Percentiles rank a stretch among this genome's conserved stretches.
These are phyloP conservation scores for Echeneis naucrates DNA, from an alignment of 2,797 vertebrate species.

Conservation along the genomic window DNA sequence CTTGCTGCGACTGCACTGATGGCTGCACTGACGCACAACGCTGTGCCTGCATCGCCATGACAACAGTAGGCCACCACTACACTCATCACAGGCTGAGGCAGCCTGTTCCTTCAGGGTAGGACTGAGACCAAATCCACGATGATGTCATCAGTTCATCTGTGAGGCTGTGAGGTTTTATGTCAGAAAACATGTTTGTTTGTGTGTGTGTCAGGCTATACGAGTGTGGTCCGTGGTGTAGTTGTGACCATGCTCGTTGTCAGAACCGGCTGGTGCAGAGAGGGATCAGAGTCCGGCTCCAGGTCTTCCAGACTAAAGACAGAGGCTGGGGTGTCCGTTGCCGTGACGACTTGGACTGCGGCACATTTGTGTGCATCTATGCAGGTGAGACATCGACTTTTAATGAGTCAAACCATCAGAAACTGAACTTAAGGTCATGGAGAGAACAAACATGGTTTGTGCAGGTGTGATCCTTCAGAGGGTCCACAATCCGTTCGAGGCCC, in stretches of 20 bases:
- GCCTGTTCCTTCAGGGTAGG: slow-evolving; percentile 88
- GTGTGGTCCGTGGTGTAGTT: slow-evolving; percentile 91
- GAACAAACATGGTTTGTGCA: slow-evolving; percentile 24
- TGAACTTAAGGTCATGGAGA: background rate
- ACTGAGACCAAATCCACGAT: too few relatives aligned
- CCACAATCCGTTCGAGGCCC: slow-evolving; percentile 23
- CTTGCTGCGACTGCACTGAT: slow-evolving; percentile 90
- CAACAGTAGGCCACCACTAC: slow-evolving; percentile 79
- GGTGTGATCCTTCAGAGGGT: slow-evolving; percentile 76
- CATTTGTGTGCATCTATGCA: slow-evolving; percentile 93
- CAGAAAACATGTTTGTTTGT: background rate
- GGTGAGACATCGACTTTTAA: slow-evolving; percentile 65
- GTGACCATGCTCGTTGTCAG: slow-evolving; percentile 87
- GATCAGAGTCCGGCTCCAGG: slow-evolving; percentile 90
- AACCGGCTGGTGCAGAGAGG: slow-evolving; percentile 95
- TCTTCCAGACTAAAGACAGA: slow-evolving; percentile 88
- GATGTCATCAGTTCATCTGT: too few relatives aligned
- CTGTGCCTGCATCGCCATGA: slow-evolving; percentile 88
- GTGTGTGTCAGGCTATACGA: slow-evolving; percentile 87
- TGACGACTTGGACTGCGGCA: slow-evolving; percentile 93
- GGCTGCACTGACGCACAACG: slow-evolving; percentile 85
- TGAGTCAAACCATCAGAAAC: background rate
- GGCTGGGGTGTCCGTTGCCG: slow-evolving; percentile 95
- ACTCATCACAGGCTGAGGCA: slow-evolving; percentile 85
- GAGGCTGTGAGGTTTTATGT: too few relatives aligned